Evolutionary conservation across 2,797 vertebrate genomes (phyloP), one percentile per base, ranked within the genome.

Genomic region (Cynopterus sphinx): DNA sequence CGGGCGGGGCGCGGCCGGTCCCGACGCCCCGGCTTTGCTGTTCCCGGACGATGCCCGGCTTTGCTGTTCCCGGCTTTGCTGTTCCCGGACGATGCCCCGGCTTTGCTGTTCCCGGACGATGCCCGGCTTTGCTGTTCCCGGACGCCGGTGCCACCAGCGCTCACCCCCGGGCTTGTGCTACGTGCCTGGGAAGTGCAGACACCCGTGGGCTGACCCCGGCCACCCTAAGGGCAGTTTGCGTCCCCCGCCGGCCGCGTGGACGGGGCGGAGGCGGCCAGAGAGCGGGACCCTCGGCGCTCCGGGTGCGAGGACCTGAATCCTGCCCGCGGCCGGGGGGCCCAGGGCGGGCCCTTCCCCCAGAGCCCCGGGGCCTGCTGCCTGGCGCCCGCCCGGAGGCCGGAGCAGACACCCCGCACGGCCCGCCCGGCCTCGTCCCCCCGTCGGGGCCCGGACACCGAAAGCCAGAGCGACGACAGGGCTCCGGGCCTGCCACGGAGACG

Each of bases 241-340:
- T 13, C n/a, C 6, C 46, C 39, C 17, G 67, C n/a, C 1, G 51
- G 41, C 49, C 49, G 1, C 15, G 15, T 49, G 12, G 22, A 11
- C 10, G 24, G 24, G 55, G 3, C 55, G 26, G 55, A 24, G 55
- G 4, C 4, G 49, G n/a, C 16, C 19, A 0, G 51, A 19, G 43
- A 4, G 11, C 2, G 8, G 21, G 33, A 1, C 11, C 63, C 43
- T 21, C 15, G 0, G 28, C 6, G 28, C 55, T 8, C 0, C 8
- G 10, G 22, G 55, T 46, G 15, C 31, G 4, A 28, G 33, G 19
- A n/a, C 7, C 43, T 0, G 2, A 21, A 8, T 9, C 28, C 53
- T 21, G 63, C 43, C 41, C 70, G 2, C 46, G 2, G 46, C 46
- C 12, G 15, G 46, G 3, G 46, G 49, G 15, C 49, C 49, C 49